Evolutionary conservation across 2,113 vertebrate genomes (phyloP), one percentile per base, ranked within the genome.

Genomic region (Oxyruncus cristatus): DNA sequence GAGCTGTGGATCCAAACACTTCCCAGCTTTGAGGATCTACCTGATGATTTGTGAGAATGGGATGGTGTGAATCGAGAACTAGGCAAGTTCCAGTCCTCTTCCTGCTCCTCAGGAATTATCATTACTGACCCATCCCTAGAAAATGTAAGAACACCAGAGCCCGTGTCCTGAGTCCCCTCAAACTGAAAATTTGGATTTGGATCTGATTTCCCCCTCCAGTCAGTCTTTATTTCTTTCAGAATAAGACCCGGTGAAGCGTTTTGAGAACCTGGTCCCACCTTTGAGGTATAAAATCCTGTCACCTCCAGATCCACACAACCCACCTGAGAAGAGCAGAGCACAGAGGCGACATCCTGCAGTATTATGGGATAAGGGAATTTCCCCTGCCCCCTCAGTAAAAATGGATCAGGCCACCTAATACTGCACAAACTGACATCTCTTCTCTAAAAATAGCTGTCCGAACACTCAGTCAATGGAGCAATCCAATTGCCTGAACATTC

Each of bases 401-500:
- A 39, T 56, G 77, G 97, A 86, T 85, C 95, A 85, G 83, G 74
- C 96, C 93, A 75, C 55, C 96, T 68, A 79, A 90, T 93, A 95
- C 44, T 91, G 95, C 93, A 77, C 94, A 93, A 96, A 82, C 88
- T 91, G 67, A 92, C 96, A 97, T 89, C 78, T 91, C 95, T 93
- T 73, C 63, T 73, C 97, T 96, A 97, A 97, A 98, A 98, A 98
- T 97, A 97, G 96, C 93, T 94, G 95, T 97, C 94, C 97, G 98
- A 95, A 88, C 96, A 94, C 53, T 96, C 96, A 96, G 97, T 97
- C 98, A 98, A 94, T 96, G 97, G 96, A 94, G 87, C 97, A 97
- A 98, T 97, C 97, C 98, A 97, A 97, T 97, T 98, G 97, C 97
- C 97, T 93, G 93, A 92, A 90, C 97, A 95, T 98, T 98, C 96